phyloP scores from a whole-genome alignment of 2,113 vertebrate genomes.

The Dasyprocta punctata region DNA sequence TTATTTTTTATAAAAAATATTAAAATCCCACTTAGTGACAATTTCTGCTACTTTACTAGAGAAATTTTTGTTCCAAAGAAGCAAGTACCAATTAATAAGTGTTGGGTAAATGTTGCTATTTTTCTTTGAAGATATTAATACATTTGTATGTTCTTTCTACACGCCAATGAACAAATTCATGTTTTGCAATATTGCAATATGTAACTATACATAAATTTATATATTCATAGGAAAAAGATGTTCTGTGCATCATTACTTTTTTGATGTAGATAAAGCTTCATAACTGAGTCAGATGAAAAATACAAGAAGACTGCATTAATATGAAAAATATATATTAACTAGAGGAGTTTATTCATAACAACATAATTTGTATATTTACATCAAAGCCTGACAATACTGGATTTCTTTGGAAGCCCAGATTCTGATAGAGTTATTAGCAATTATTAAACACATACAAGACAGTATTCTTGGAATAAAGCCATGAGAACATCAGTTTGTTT shows the following conservation, averaged over 20 bases:
- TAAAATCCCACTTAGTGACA: not conserved
- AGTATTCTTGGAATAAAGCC: slow-evolving; percentile 10
- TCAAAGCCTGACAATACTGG: not conserved
- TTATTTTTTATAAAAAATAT: not conserved
- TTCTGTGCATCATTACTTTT: not conserved
- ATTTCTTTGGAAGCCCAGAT: not conserved
- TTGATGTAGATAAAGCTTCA: not conserved
- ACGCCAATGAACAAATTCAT: not conserved
- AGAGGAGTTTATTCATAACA: not conserved
- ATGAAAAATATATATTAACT: not conserved
- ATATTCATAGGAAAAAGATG: not conserved
- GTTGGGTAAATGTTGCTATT: not conserved
- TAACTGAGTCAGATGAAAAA: not conserved
- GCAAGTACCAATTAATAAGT: not conserved
- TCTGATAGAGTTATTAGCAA: not conserved
- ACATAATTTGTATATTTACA: not conserved
- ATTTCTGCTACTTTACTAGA: not conserved
- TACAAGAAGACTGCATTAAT: not conserved
- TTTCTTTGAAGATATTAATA: not conserved
- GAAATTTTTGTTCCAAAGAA: not conserved
- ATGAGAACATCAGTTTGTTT: slow-evolving; percentile 17
- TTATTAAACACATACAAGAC: not conserved
- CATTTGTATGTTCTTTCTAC: not conserved
- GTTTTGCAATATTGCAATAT: not conserved
- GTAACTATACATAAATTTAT: not conserved